Percentiles rank a stretch among this genome's conserved stretches.
Conservation (phyloP, 2,888 invertebrate species). For the Heliconius ethilla region DNA sequence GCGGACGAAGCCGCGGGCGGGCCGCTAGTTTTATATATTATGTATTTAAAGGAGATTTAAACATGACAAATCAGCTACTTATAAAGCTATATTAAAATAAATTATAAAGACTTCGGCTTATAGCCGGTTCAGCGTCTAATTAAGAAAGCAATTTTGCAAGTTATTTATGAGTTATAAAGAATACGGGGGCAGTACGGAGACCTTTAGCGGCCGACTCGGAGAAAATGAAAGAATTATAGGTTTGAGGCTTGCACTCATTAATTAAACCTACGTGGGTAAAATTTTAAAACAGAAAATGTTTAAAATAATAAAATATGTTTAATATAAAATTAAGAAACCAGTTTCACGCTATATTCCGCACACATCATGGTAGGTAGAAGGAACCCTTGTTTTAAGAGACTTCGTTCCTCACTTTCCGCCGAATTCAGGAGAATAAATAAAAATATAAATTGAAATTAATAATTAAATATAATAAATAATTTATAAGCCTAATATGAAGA, state of each 20-base stretch:
- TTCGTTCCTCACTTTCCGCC: too few relatives aligned
- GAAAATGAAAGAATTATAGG: slow-evolving; percentile 57
- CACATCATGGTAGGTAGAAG: too few relatives aligned
- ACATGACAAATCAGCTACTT: background rate
- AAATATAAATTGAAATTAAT: too few relatives aligned
- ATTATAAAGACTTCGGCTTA: slow-evolving; percentile 14
- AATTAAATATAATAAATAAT: background rate
- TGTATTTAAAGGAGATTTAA: background rate
- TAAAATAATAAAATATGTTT: too few relatives aligned
- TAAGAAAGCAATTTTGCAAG: slow-evolving; percentile 77
- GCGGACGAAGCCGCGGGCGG: too few relatives aligned
- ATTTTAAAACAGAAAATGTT: too few relatives aligned
- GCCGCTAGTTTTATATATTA: background rate
- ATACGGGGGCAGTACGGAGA: slow-evolving; percentile 55
- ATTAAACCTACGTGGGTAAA: background rate
- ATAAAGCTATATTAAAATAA: slow-evolving; percentile 10
- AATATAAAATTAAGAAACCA: too few relatives aligned
- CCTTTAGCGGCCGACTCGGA: slow-evolving; percentile 61
- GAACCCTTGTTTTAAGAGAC: too few relatives aligned
- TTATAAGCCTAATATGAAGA: background rate
- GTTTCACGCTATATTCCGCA: too few relatives aligned
- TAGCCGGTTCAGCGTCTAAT: slow-evolving; percentile 67
- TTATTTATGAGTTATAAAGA: slow-evolving; percentile 74
- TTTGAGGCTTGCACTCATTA: background rate
- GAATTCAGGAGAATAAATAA: too few relatives aligned